A percentile compares a stretch with the other conserved stretches of the same genome.
These are phyloP conservation scores for Leptatherina wallacei DNA, from an alignment of 2,797 vertebrate species.

Conservation along the genomic window DNA sequence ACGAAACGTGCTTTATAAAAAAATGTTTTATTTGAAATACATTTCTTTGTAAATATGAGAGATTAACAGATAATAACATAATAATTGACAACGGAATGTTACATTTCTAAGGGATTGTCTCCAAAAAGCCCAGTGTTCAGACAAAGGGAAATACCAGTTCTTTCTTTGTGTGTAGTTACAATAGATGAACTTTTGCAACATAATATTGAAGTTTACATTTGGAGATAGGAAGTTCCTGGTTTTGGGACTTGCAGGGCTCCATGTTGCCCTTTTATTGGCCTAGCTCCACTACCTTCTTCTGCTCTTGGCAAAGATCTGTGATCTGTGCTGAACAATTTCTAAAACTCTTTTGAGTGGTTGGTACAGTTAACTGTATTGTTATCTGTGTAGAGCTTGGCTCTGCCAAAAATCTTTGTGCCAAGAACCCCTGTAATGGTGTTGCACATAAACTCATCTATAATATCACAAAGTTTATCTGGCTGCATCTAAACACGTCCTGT, in stretches of 20 bases:
- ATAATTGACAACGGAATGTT: background rate
- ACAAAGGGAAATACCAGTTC: background rate
- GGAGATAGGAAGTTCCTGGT: background rate
- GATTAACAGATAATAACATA: background rate
- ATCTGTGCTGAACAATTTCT: background rate
- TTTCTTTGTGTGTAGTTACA: background rate
- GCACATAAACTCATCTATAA: background rate
- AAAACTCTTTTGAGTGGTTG: no score
- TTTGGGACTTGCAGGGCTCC: background rate
- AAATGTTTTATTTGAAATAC: no score
- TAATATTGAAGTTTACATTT: background rate
- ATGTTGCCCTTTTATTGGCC: background rate
- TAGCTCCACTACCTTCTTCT: background rate
- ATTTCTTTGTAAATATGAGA: background rate
- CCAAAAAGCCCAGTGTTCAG: background rate
- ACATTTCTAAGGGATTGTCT: background rate
- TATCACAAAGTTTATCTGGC: constrained; percentile 4
- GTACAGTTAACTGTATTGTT: background rate
- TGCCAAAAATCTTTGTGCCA: no score
- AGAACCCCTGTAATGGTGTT: no score
- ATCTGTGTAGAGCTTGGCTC: no score
- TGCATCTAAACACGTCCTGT: background rate
- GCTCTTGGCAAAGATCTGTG: background rate
- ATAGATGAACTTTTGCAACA: no score
- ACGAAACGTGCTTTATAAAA: no score